These are phyloP conservation scores for Oceanodroma tethys DNA, from an alignment of 2,113 vertebrate species.

Conservation along the genomic window DNA sequence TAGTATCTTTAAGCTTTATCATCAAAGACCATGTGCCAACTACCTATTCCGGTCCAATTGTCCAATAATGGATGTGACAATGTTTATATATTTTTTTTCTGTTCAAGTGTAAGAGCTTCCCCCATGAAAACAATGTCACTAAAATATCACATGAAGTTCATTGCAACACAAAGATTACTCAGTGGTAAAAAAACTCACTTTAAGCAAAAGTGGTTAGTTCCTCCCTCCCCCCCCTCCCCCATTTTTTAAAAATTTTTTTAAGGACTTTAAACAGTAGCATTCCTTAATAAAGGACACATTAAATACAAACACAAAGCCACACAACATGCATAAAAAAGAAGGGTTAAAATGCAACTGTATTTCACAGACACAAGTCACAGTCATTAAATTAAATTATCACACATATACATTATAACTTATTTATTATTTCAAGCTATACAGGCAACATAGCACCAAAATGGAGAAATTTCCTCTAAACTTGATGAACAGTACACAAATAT, in stretches of 20 bases:
- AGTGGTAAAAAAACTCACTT: not conserved
- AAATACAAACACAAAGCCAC: slow-evolving; percentile 61
- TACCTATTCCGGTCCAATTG: not conserved
- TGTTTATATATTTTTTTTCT: not conserved
- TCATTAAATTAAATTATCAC: slow-evolving; percentile 70
- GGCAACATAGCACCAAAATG: slow-evolving; percentile 51
- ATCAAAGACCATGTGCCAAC: not conserved
- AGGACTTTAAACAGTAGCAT: slow-evolving; percentile 5
- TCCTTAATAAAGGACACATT: slow-evolving; percentile 21
- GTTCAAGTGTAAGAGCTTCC: not conserved
- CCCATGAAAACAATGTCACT: not conserved
- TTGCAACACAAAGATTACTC: not conserved
- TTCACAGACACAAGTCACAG: slow-evolving; percentile 59
- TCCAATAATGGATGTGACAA: not conserved
- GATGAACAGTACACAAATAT: not conserved
- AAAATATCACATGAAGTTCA: not conserved
- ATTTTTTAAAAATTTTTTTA: not conserved
- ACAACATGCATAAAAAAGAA: slow-evolving; percentile 41
- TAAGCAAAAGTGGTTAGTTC: slow-evolving; percentile 5
- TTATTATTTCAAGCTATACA: slow-evolving; percentile 69
- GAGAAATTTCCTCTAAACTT: not conserved
- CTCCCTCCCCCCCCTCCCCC: accelerated
- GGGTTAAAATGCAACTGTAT: slow-evolving; percentile 63
- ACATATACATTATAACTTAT: slow-evolving; percentile 61
- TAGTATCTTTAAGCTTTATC: not conserved